Base-by-base conservation (phyloP, 1,140 invertebrate species). In the Hyphantria cunea region DNA sequence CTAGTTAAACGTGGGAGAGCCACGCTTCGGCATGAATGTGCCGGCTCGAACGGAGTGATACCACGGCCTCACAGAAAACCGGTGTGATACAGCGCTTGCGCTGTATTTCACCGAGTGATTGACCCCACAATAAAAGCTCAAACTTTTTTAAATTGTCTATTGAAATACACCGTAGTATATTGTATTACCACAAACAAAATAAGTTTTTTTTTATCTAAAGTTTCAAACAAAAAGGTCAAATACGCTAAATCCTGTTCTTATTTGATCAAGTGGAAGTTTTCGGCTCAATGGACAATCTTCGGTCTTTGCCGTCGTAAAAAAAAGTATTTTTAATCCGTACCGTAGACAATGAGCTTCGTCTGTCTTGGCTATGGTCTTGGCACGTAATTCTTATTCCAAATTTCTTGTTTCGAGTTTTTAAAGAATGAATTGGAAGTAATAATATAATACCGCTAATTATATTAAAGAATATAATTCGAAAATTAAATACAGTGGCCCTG, bases 211-310 rank as follows among this genome's bases (percentile, higher is more conserved):
- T 44, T 39, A 39, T 39, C 12, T 13, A 49, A 58, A 34, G 33
- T 48, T 49, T 58, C 55, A 48, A 48, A 58, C 56, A 60, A 60
- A 60, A 60, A 60, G 47, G 15, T 60, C 48, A 42, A 60, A 60
- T 60, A 44, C 56, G 14, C 12, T 60, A 60, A 60, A 60, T 51
- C 56, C 56, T 60, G 56, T 60, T 60, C 48, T 47, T 60, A 51
- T 60, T 60, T 60, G 48, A 60, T 60, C 47, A 60, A 60, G 56
- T 60, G 56, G 48, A 60, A 60, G 56, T 9, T 14, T 12, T 33
- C 56, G 56, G 47, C 56, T 60, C 37, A 60, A 60, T 60, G 56
- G 56, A 51, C 31, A 60, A 13, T 8, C 56, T 48, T 60, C 37
- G 13, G 25, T 60, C 56, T 51, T 42, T 34, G 48, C 17, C 56